Evolutionary conservation across 1,140 invertebrate species (phyloP).

Genomic region (Cyrtorhinus lividipennis): DNA sequence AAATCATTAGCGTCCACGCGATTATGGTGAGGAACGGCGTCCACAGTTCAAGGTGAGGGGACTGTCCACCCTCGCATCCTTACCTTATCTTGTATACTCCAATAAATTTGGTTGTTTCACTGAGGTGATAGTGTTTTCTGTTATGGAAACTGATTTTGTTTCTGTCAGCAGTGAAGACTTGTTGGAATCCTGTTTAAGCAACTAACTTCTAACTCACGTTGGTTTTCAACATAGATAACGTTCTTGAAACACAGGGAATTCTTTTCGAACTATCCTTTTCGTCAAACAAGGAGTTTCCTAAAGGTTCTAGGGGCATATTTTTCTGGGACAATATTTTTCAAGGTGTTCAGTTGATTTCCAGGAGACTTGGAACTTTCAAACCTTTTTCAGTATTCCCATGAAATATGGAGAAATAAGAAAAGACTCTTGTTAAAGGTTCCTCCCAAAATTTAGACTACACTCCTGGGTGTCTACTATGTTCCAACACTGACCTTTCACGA

Average conservation of each 20-base stretch:
- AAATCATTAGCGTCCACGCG: not conserved
- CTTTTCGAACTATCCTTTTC: not conserved
- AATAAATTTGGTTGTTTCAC: not conserved
- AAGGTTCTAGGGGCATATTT: not conserved
- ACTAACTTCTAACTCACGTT: not conserved
- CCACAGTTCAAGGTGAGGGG: not conserved
- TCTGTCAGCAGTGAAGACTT: not conserved
- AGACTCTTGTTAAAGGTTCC: too few relatives aligned
- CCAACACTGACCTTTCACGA: too few relatives aligned
- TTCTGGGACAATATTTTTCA: not conserved
- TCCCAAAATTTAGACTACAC: too few relatives aligned
- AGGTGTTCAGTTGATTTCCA: not conserved
- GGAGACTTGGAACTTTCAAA: not conserved
- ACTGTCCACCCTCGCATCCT: not conserved
- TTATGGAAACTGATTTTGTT: not conserved
- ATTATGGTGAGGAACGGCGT: not conserved
- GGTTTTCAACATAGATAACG: not conserved
- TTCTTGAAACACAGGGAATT: not conserved
- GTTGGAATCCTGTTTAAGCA: not conserved
- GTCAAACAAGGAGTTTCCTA: not conserved
- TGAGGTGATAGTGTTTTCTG: not conserved
- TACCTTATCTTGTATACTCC: not conserved
- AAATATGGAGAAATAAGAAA: too few relatives aligned
- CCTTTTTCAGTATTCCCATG: too few relatives aligned
- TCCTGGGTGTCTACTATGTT: too few relatives aligned